Percentiles rank a stretch among this genome's conserved stretches.
Evolutionary conservation across 2,888 invertebrate genomes (phyloP).

Genomic region (Spicauda simplicius): DNA sequence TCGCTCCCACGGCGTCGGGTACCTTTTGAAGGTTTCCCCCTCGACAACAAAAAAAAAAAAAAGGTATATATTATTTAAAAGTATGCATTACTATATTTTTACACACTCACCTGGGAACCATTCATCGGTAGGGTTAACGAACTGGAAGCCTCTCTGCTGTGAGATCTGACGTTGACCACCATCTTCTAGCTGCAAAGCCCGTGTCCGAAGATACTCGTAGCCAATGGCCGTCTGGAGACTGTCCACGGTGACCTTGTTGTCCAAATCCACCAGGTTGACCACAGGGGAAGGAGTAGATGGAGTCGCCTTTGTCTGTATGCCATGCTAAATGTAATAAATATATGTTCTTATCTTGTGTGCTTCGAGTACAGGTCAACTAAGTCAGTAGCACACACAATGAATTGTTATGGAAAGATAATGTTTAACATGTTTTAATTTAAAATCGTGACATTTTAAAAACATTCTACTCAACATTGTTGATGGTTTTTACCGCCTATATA

Average conservation of each 20-base stretch:
- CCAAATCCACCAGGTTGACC: constrained; percentile 91
- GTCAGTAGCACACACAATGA: constrained; percentile 46
- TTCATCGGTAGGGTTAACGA: constrained; percentile 93
- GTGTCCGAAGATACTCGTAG: constrained; percentile 92
- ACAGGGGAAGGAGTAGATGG: constrained; percentile 92
- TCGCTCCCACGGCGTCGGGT: no score
- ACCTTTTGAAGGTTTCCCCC: no score
- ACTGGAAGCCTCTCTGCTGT: constrained; percentile 93
- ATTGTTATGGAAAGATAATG: background rate
- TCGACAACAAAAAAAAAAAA: no score
- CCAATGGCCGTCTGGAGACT: constrained; percentile 92
- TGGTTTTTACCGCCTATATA: background rate
- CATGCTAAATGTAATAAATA: constrained; percentile 86
- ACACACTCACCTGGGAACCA: constrained; percentile 91
- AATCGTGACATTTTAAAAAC: constrained; percentile 9
- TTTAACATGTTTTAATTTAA: constrained; percentile 9
- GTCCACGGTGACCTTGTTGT: constrained; percentile 88
- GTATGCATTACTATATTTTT: background rate
- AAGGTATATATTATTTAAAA: no score
- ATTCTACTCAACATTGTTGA: background rate
- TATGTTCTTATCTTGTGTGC: constrained; percentile 66
- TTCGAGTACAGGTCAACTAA: constrained; percentile 51
- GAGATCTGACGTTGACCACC: constrained; percentile 89
- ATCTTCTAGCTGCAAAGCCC: constrained; percentile 87
- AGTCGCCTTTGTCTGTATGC: constrained; percentile 94